Base-by-base conservation (phyloP, 2,888 invertebrate genomes). In the Cataglyphis rosenhaueri region DNA sequence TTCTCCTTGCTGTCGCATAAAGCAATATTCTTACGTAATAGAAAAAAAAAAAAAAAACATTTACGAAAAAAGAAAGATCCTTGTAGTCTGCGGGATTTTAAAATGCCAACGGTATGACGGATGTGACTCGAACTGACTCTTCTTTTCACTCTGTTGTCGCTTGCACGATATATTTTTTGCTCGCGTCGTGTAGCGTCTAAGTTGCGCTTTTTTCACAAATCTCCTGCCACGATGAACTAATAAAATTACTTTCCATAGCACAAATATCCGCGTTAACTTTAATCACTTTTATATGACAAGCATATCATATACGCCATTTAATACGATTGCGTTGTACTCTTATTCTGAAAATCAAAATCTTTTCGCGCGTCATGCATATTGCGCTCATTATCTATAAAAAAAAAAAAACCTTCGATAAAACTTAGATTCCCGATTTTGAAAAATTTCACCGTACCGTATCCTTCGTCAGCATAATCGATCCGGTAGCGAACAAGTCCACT, bases 41-140 rank as follows among this genome's bases (percentile, higher is more conserved):
- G 78, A 78, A 78, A 29, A 29, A 29, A 25, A 21, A 25, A 25
- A 25, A 25, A 35, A 35, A 78, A 78, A 68, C 32, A 44, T 70
- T 78, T 32, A 6, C 41, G 0, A 44, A 44, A 15, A 74, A 18
- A 57, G 3, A 35, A 25, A 59, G 38, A 55, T 75, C 38, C 38
- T 61, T 52, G 21, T 29, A 55, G 81, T 73, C 25, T 38, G 32
- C 64, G 64, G 12, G 64, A 41, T 68, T 59, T 78, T 59, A 70
- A 78, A 78, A 78, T 78, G 59, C 78, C 70, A 78, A 70, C 70
- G 32, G 59, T 78, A 78, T 78, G 70, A 78, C 78, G 59, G 59
- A 78, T 78, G 78, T 44, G 57, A 21, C 76, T 78, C 57, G 55
- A 68, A 70, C 78, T 35, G 21, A 52, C 38, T 70, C 78, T 78